phyloP scores from a whole-genome alignment of 2,888 invertebrate species.

The Phytoseiulus persimilis region DNA sequence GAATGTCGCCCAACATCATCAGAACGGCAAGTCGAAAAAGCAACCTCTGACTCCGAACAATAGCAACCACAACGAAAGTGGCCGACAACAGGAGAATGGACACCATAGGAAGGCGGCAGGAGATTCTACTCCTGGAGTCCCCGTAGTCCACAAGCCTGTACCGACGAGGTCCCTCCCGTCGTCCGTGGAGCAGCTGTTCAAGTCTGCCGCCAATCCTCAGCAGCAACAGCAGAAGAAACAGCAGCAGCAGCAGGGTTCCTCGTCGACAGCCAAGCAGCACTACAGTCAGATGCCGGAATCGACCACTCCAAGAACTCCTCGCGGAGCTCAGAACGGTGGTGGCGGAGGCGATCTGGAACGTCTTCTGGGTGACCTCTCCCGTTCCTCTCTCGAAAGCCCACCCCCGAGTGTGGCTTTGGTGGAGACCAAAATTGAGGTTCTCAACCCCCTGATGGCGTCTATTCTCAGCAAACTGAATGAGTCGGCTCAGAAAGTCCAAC shows the following conservation, averaged over 20 bases:
- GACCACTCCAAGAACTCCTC: conserved; percentile 19
- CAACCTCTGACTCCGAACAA: not conserved
- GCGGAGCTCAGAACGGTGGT: not conserved
- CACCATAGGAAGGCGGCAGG: not conserved
- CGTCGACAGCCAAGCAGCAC: not conserved
- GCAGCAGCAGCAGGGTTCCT: conserved; percentile 10
- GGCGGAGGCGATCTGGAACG: conserved; percentile 22
- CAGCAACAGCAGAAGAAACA: conserved; percentile 11
- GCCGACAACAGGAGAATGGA: conserved; percentile 32
- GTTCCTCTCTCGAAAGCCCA: conserved; percentile 6
- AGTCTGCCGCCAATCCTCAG: not conserved
- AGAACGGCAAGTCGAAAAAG: conserved; percentile 31
- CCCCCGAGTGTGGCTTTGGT: not conserved
- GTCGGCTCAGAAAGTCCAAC: conserved; percentile 22
- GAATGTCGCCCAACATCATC: not conserved
- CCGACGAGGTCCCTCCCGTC: conserved; percentile 28
- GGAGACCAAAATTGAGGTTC: not conserved
- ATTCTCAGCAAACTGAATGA: conserved; percentile 29
- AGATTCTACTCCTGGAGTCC: conserved; percentile 17
- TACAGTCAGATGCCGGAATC: not conserved
- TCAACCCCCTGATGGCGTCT: conserved; percentile 18
- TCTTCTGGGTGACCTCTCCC: not conserved
- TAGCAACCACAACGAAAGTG: not conserved
- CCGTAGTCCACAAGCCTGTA: conserved; percentile 32
- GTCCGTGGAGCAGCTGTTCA: conserved; percentile 34